Evolutionary conservation across 2,888 invertebrate genomes (phyloP).

Genomic region (Pherbina coryleti): DNA sequence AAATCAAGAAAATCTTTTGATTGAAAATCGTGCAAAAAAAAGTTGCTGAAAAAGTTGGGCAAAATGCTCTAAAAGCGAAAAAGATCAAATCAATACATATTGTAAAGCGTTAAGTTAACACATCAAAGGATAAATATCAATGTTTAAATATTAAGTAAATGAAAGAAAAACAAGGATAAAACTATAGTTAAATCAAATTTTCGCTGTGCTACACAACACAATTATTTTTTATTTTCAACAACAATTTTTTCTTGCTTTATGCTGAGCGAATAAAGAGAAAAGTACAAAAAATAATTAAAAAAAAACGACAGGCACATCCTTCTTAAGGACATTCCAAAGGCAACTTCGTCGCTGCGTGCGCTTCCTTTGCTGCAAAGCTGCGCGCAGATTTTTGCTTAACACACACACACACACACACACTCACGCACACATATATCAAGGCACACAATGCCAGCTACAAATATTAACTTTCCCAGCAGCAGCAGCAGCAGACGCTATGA

Average conservation of each 20-base stretch:
- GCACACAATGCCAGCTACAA: constrained; percentile 14
- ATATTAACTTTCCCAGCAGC: background rate
- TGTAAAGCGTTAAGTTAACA: background rate
- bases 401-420: constrained; percentile 25
- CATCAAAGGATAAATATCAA: background rate
- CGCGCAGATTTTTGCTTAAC: constrained; percentile 17
- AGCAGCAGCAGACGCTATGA: background rate
- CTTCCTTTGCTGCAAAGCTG: constrained; percentile 4
- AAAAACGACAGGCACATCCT: constrained; percentile 53
- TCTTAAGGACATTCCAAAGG: constrained; percentile 69
- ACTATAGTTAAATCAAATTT: background rate
- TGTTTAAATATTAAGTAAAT: constrained; percentile 28
- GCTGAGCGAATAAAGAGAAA: background rate
- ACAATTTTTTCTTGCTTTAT: background rate
- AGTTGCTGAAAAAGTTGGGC: no score
- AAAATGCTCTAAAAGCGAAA: no score
- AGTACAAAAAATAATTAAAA: background rate
- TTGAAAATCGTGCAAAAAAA: background rate
- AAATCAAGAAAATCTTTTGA: background rate
- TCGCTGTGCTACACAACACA: background rate
- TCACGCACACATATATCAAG: background rate
- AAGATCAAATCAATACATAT: background rate
- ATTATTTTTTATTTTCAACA: background rate
- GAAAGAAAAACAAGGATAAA: background rate
- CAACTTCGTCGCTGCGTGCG: constrained; percentile 53